Evolutionary conservation across 1,140 invertebrate species (phyloP).

Genomic region (Reticulitermes speratus): DNA sequence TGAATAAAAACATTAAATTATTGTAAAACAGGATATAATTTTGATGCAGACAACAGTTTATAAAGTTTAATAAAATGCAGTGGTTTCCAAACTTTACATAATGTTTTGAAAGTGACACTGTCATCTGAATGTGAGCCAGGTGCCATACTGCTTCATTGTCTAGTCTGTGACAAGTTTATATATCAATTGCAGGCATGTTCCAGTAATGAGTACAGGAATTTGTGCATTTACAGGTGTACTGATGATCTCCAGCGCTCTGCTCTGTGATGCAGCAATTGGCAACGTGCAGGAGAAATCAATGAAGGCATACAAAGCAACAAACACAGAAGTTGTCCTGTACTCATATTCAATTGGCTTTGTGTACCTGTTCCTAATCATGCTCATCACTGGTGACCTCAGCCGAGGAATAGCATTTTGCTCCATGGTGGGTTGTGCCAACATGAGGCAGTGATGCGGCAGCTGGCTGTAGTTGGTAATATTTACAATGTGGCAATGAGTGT

Average conservation of each 20-base stretch:
- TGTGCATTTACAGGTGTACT: slow-evolving; percentile 63
- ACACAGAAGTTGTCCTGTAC: slow-evolving; percentile 91
- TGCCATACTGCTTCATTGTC: too few relatives aligned
- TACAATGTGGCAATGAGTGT: neutral
- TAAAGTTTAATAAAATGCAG: too few relatives aligned
- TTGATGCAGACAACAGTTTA: too few relatives aligned
- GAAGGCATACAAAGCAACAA: slow-evolving; percentile 76
- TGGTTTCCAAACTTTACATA: too few relatives aligned
- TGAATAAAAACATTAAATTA: too few relatives aligned
- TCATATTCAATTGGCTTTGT: slow-evolving; percentile 87
- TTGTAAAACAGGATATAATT: too few relatives aligned
- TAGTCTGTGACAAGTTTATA: too few relatives aligned
- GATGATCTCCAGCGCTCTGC: slow-evolving; percentile 82
- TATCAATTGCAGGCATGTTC: too few relatives aligned
- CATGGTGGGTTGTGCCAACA: slow-evolving; percentile 56
- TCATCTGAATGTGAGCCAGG: too few relatives aligned
- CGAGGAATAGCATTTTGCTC: slow-evolving; percentile 76
- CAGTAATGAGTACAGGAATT: slow-evolving; percentile 8
- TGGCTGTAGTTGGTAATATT: slow-evolving; percentile 10
- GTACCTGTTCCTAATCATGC: slow-evolving; percentile 78
- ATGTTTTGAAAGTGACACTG: too few relatives aligned
- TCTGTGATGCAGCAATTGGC: slow-evolving; percentile 92
- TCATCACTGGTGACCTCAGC: slow-evolving; percentile 69
- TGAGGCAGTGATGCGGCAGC: neutral
- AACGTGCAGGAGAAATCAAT: slow-evolving; percentile 96